Conservation (phyloP, 2,113 vertebrate genomes). For the Garra rufa region DNA sequence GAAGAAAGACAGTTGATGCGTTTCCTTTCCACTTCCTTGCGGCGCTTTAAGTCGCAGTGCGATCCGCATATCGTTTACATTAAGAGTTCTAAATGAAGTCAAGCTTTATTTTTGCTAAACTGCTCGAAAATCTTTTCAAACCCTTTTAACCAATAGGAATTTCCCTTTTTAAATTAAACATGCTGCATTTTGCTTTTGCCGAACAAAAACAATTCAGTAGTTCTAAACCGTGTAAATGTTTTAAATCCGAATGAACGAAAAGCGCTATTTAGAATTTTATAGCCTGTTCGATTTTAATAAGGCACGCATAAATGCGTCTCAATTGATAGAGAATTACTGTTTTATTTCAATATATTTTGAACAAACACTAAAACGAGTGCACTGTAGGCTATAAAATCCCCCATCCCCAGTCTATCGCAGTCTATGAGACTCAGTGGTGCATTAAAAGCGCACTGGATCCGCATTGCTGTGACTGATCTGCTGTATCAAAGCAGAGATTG, state of each 20-base stretch:
- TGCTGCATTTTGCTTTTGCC: not conserved
- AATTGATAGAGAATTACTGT: not conserved
- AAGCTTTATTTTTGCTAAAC: too few species aligned
- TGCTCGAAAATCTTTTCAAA: not conserved
- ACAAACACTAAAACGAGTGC: not conserved
- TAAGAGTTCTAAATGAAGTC: not conserved
- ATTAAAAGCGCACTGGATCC: constrained; percentile 57
- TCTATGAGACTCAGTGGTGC: constrained; percentile 60
- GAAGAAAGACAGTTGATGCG: not conserved
- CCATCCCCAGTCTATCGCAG: constrained; percentile 54
- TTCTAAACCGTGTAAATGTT: not conserved
- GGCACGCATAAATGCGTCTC: not conserved
- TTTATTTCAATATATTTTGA: not conserved
- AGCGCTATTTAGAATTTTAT: not conserved
- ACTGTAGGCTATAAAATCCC: not conserved
- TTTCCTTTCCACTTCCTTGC: not conserved
- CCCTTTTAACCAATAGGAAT: not conserved
- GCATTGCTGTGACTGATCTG: constrained; percentile 65
- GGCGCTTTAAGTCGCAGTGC: not conserved
- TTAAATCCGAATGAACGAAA: constrained; percentile 1
- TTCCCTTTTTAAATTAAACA: not conserved
- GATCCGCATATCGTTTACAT: not conserved
- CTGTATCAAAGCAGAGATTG: constrained; percentile 75
- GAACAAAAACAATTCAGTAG: too few species aligned
- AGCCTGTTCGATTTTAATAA: not conserved